Evolutionary conservation across 2,888 invertebrate species (phyloP), one percentile per base, ranked within the genome.

Genomic region (Ophioninae sp.): DNA sequence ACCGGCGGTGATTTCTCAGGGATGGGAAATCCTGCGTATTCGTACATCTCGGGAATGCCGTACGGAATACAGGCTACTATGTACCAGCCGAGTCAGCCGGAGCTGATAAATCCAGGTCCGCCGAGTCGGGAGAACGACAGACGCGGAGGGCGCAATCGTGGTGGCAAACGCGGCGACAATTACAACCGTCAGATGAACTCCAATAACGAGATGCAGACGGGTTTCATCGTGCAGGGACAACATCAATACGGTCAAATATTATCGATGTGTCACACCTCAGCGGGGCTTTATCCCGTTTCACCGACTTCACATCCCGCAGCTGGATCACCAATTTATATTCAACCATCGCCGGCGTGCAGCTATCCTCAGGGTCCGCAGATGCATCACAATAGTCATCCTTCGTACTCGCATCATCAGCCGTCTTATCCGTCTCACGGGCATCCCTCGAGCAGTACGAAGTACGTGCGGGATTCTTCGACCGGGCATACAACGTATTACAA

Each of bases 11-110:
- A 76, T 23, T 44, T 89, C 86, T 85, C 86, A 79, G 74, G 73
- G 80, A 79, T 84, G 64, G 82, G 86, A 79, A 76, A 86, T 91
- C 95, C 95, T 6, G 94, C 95, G 86, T 95, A 95, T 89, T 94
- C 95, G 58, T 95, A 94, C 93, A 94, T 95, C 93, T 93, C 93
- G 61, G 86, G 86, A 56, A 85, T 89, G 37, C 81, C 86, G 30
- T 91, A 89, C 58, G 72, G 88, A 85, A 83, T 87, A 79, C 87
- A 74, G 85, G 83, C 58, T 87, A 82, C 83, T 63, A 88, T 37
- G 81, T 86, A 17, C 67, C 65, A n/a, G 22, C 58, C 74, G 41
- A 64, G 10, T 63, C 76, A 76, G n/a, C 56, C 82, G 59, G 86
- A 83, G 77, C 82, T 83, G 68, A 85, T 87, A 85, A 85, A 80